Evolutionary conservation across 2,888 invertebrate species (phyloP).

Genomic region (Metallyticus violacea): DNA sequence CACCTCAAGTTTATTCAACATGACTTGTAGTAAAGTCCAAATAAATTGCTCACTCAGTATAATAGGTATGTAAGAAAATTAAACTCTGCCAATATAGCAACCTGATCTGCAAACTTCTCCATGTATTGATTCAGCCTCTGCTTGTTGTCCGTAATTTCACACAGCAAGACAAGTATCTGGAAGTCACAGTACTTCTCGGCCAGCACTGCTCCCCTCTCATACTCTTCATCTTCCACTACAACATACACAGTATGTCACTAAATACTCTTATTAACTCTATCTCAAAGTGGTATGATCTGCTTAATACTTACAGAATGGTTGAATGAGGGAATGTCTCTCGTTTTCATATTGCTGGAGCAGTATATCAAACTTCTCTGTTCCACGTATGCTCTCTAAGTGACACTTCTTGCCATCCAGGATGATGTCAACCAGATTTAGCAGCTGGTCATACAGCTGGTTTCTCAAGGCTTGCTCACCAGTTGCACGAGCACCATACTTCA

Average conservation of each 20-base stretch:
- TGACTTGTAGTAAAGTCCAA: no score
- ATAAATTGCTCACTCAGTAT: no score
- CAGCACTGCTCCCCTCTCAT: constrained; percentile 74
- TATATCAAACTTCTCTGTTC: constrained; percentile 56
- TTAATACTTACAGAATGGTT: constrained; percentile 46
- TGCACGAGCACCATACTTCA: constrained; percentile 52
- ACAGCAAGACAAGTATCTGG: constrained; percentile 74
- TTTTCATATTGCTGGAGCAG: constrained; percentile 63
- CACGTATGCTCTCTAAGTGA: constrained; percentile 65
- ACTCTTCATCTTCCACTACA: constrained; percentile 71
- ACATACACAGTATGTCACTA: neutral
- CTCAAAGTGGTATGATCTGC: neutral
- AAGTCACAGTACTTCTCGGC: constrained; percentile 92
- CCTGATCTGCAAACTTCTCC: constrained; percentile 61
- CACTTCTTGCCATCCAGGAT: constrained; percentile 68
- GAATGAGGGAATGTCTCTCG: constrained; percentile 63
- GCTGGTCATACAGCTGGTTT: constrained; percentile 64
- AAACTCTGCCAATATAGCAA: no score
- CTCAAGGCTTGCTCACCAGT: constrained; percentile 56
- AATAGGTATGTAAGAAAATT: no score
- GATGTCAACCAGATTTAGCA: constrained; percentile 67
- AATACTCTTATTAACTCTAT: neutral
- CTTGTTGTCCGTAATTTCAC: constrained; percentile 71
- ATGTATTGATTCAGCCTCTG: constrained; percentile 69
- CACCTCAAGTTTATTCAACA: no score